Conservation (phyloP, 2,797 vertebrate species). For the Threskiornis aethiopicus region DNA sequence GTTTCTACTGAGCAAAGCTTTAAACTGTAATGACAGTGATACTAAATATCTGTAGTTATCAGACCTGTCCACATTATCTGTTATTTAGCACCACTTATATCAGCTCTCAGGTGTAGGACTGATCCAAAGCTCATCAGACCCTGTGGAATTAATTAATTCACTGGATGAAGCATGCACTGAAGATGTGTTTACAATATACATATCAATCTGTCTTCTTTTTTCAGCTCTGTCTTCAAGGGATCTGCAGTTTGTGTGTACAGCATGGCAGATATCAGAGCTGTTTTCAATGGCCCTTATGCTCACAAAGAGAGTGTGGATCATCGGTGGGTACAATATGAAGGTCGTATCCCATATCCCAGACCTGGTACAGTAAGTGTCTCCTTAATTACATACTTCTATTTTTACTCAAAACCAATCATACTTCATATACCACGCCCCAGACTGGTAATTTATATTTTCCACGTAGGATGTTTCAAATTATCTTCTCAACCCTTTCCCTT, state of each 20-base stretch:
- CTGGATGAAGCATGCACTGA: not conserved
- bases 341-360: slow-evolving; percentile 92
- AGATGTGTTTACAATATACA: not conserved
- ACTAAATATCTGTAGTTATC: not conserved
- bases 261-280: slow-evolving; percentile 94
- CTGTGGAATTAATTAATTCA: not conserved
- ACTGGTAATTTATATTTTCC: not conserved
- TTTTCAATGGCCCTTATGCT: slow-evolving; percentile 94
- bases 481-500: not conserved
- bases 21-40: not conserved
- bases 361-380: slow-evolving; percentile 89
- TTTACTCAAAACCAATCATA: not conserved
- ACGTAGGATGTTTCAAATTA: slow-evolving; percentile 44
- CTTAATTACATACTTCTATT: not conserved
- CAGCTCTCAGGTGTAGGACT: not conserved
- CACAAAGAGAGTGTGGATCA: slow-evolving; percentile 97
- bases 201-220: not conserved
- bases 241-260: slow-evolving; percentile 96
- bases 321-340: slow-evolving; percentile 95
- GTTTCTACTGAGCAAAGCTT: not conserved
- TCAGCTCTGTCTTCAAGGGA: slow-evolving; percentile 94
- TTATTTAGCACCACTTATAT: not conserved
- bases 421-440: not conserved
- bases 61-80: rapidly evolving
- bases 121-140: not conserved